phyloP scores from a whole-genome alignment of 2,113 vertebrate genomes.

The Phoenicopterus ruber region DNA sequence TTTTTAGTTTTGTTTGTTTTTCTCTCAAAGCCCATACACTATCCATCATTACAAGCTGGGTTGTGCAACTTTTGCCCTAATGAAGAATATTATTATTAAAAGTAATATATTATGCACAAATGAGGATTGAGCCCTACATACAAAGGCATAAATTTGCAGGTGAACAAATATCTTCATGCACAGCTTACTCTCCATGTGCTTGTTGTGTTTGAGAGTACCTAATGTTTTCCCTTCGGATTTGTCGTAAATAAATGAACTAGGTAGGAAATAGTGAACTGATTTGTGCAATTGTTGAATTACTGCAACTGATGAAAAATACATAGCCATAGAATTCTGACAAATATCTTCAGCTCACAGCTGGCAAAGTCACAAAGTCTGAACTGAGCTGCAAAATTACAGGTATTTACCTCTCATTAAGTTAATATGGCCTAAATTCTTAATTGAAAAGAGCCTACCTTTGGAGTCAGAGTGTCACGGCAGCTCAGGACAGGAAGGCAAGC shows the following conservation, averaged over 20 bases:
- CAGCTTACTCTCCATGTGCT: neutral
- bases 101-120: neutral
- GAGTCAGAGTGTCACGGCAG: neutral
- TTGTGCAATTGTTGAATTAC: neutral
- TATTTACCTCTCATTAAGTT: neutral
- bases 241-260: constrained; percentile 30
- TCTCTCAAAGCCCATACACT: neutral
- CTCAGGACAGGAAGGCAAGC: neutral
- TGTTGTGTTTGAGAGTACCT: neutral
- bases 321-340: neutral
- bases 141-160: neutral
- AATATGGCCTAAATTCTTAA: neutral
- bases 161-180: neutral
- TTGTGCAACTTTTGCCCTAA: neutral
- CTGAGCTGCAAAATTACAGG: neutral
- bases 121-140: neutral
- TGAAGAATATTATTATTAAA: neutral
- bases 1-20: neutral
- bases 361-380: constrained; percentile 1
- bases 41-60: neutral
- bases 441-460: neutral
- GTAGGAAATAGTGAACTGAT: neutral
- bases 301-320: constrained; percentile 4
- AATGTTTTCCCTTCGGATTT: neutral
- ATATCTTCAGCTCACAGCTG: neutral